Base-by-base conservation (phyloP, 2,113 vertebrate species). In the Azemiops feae region DNA sequence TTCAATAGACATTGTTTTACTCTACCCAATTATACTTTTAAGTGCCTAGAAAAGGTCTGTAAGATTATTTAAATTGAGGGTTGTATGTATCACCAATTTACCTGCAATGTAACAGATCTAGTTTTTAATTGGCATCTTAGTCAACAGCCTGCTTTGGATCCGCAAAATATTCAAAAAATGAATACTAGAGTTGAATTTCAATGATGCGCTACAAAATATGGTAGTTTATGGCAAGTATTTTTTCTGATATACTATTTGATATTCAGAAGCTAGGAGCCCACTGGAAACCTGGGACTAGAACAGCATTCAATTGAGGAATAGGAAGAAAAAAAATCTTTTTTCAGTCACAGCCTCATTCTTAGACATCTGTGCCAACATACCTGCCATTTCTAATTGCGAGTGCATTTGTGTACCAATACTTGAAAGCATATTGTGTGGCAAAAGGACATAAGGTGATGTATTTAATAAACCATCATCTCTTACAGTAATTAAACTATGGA, bases 101-200 rank as follows among this genome's bases (percentile, higher is more conserved):
- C 86, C 1, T 8, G 90, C 92, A 69, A 95, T 96, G 96, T 89
- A 88, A 95, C 95, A 93, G 86, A 96, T 95, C 96, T 95, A 96
- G 96, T 95, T 96, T 94, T 95, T 95, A 97, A 97, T 95, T 96
- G 94, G 85, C 60, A 93, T 92, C 91, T 97, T 97, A 95, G 91
- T 96, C 95, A 96, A 91, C 85, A 0, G 0, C 58, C 89, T 93
- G 52, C 18, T 25, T n/a, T 89, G 39, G 93, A 93, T 87, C 89
- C 94, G 87, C 89, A 95, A 16, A 87, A 0, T 0, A 30, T 69
- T 94, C 92, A 90, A 89, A 81, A 23, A 0, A 0, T 43, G 92
- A 93, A 93, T 94, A 96, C 94, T 96, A 96, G 16, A 95, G 92
- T 91, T 92, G 92, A 85, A 88, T 95, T 91, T 0, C 5, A 0